Evolutionary conservation across 2,888 invertebrate genomes (phyloP), one percentile per base, ranked within the genome.

Genomic region (Portevinia maculata): DNA sequence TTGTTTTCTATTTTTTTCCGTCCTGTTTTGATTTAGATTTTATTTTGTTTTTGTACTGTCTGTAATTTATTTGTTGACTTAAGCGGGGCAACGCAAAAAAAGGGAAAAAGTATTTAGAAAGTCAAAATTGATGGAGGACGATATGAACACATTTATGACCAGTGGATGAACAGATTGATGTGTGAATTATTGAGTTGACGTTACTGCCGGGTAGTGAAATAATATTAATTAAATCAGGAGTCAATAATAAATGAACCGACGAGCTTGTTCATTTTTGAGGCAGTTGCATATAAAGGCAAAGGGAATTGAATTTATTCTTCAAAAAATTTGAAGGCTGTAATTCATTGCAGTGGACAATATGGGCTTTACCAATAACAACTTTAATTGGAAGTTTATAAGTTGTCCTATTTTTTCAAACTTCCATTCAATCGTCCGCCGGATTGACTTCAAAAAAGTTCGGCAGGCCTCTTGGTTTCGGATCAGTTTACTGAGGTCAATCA

Each of bases 121-220:
- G 53, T 37, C 48, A 28, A 57, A 69, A 52, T 60, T 59, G 50
- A 59, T 50, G 39, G 34, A 28, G 59, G 50, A 24, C 48, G 34
- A 37, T 53, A 30, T 32, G 32, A 19, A 73, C 52, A 55, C 28
- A 64, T 39, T 55, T 55, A 6, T 64, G 55, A 37, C 39, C 48
- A 65, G 32, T 34, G 44, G 21, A 44, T 53, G 44, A 24, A 60
- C 37, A 8, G 60, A 71, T 55, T 74, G 55, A 15, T 46, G 21
- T 55, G 46, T 55, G 48, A 64, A 73, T 64, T 48, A 64, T 64
- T 73, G 28, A 73, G 39, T 48, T 55, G 62, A 48, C 64, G 48
- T 73, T 62, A 55, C 30, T 64, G 46, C 19, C 13, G 15, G 28
- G 8, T 13, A 1, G 9, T 11, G 21, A 0, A 11, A 30, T 50